Percentiles rank a stretch among this genome's conserved stretches.
phyloP scores from a whole-genome alignment of 2,888 invertebrate genomes.

The Teinopalpus imperialis region DNA sequence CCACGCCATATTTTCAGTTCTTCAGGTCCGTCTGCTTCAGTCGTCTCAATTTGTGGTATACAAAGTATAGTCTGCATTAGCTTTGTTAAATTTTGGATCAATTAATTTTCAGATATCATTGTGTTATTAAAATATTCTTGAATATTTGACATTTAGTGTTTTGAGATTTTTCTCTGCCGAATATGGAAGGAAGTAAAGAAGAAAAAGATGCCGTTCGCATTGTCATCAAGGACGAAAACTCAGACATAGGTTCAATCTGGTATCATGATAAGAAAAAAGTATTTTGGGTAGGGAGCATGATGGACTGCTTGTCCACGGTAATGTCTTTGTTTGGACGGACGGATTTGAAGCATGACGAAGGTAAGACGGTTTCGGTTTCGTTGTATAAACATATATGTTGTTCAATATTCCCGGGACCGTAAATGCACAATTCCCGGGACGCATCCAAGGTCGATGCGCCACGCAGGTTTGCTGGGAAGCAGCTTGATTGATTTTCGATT shows the following conservation, averaged over 20 bases:
- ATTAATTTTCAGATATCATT: too few relatives aligned
- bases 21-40: too few relatives aligned
- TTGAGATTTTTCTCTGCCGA: too few relatives aligned
- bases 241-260: slow-evolving; percentile 34
- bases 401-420: slow-evolving; percentile 28
- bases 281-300: slow-evolving; percentile 90
- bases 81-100: too few relatives aligned
- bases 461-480: slow-evolving; percentile 35
- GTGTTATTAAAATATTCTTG: too few relatives aligned
- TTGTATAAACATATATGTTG: slow-evolving; percentile 16
- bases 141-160: too few relatives aligned
- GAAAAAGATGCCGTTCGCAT: slow-evolving; percentile 33
- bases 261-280: slow-evolving; percentile 72
- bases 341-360: slow-evolving; percentile 84
- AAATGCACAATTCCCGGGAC: slow-evolving; percentile 30
- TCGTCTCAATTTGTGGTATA: too few relatives aligned
- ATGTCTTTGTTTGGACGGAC: slow-evolving; percentile 92
- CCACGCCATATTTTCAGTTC: too few relatives aligned
- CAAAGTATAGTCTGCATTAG: too few relatives aligned
- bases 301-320: slow-evolving; percentile 94
- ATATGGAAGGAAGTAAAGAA: slow-evolving; percentile 26
- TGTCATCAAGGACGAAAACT: slow-evolving; percentile 36
- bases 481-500: slow-evolving; percentile 30
- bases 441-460: slow-evolving; percentile 45
- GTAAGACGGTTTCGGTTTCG: slow-evolving; percentile 59